phyloP scores from a whole-genome alignment of 1,140 invertebrate species.

The Drosophila orena region DNA sequence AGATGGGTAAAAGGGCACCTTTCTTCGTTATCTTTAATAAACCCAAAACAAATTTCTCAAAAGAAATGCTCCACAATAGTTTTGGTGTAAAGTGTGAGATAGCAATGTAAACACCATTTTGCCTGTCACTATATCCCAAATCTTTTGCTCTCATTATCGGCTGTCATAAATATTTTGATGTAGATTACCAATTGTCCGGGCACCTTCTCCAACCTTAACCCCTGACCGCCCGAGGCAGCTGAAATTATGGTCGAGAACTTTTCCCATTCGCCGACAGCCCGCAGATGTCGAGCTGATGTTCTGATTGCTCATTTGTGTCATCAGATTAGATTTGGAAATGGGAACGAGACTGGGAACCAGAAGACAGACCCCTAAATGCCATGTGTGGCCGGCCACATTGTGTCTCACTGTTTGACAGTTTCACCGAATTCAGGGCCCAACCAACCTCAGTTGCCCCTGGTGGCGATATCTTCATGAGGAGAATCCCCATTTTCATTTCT shows the following conservation, averaged over 20 bases:
- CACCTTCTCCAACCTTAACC: slow-evolving; percentile 23
- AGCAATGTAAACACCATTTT: slow-evolving; percentile 49
- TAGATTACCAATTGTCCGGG: slow-evolving; percentile 8
- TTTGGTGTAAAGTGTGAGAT: slow-evolving; percentile 5
- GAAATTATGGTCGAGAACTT: slow-evolving; percentile 49
- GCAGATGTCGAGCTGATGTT: slow-evolving; percentile 63
- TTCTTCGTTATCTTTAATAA: slow-evolving; percentile 6
- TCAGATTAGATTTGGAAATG: slow-evolving; percentile 61
- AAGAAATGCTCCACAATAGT: slow-evolving; percentile 14
- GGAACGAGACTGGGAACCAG: slow-evolving; percentile 18
- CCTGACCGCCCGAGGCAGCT: slow-evolving; percentile 29
- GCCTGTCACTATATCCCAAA: slow-evolving; percentile 7
- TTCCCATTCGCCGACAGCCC: slow-evolving; percentile 60
- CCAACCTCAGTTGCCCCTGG: slow-evolving; percentile 5
- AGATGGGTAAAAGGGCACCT: not conserved
- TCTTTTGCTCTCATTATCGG: slow-evolving; percentile 16
- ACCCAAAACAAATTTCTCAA: not conserved
- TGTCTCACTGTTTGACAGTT: slow-evolving; percentile 51
- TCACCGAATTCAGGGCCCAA: slow-evolving; percentile 32
- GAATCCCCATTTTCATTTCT: not conserved
- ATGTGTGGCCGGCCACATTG: slow-evolving; percentile 46
- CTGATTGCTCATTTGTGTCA: slow-evolving; percentile 70
- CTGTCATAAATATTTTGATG: slow-evolving; percentile 55
- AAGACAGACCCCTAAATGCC: slow-evolving; percentile 7
- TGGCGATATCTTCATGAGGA: slow-evolving; percentile 39